Percentiles rank a stretch among this genome's conserved stretches.
Conservation (phyloP, 2,888 invertebrate species). For the Eretmocerus hayati region DNA sequence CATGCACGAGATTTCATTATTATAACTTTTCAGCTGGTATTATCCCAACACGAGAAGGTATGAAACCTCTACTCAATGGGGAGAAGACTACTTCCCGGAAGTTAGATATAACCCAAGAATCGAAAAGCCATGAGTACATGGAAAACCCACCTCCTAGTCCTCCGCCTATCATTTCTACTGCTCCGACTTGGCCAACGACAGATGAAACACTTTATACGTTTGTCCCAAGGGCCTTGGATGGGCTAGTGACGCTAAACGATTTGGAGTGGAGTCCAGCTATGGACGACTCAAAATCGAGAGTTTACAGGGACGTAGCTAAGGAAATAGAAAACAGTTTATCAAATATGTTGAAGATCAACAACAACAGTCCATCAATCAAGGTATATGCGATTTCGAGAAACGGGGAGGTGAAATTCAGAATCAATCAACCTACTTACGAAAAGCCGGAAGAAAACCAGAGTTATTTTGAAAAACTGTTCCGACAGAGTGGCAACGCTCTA, state of each 20-base stretch:
- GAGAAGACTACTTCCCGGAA: conserved; percentile 50
- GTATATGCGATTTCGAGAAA: conserved; percentile 37
- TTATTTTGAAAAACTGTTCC: conserved; percentile 34
- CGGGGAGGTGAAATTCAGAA: conserved; percentile 39
- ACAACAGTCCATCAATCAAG: conserved; percentile 31
- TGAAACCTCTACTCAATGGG: conserved; percentile 41
- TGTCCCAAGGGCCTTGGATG: conserved; percentile 67
- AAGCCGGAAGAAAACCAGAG: conserved; percentile 33
- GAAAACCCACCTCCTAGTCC: conserved; percentile 42
- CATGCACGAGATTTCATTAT: neutral
- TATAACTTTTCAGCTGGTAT: conserved; percentile 55
- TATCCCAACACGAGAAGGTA: conserved; percentile 59
- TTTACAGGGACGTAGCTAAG: conserved; percentile 56
- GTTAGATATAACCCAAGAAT: conserved; percentile 53
- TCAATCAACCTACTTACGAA: conserved; percentile 34
- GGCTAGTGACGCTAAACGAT: conserved; percentile 61
- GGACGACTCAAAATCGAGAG: conserved; percentile 55
- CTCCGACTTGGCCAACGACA: conserved; percentile 41
- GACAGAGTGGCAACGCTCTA: conserved; percentile 31
- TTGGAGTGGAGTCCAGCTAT: conserved; percentile 57
- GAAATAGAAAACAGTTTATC: conserved; percentile 57
- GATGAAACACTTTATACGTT: conserved; percentile 37
- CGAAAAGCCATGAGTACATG: conserved; percentile 43
- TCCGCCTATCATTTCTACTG: conserved; percentile 38
- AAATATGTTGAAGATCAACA: conserved; percentile 36